phyloP scores from a whole-genome alignment of 1,140 invertebrate species.

The Wiebesia pumilae region DNA sequence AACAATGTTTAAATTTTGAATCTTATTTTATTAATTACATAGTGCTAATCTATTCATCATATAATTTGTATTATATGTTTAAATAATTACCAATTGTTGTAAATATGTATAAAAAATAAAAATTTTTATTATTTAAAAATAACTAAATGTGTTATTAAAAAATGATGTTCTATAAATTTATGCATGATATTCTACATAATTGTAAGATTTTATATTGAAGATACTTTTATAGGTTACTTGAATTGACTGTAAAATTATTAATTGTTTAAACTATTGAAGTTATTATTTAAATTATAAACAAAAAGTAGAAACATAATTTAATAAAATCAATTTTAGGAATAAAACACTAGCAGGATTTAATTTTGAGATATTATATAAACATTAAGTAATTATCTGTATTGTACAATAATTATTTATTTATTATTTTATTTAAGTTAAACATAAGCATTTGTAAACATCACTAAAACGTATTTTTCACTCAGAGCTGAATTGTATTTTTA shows the following conservation, averaged over 20 bases:
- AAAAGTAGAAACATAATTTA: too few species aligned
- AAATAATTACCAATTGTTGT: constrained; percentile 34
- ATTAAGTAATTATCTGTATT: constrained; percentile 18
- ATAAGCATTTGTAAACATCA: constrained; percentile 50
- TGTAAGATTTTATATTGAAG: constrained; percentile 3
- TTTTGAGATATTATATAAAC: neutral
- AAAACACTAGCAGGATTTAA: neutral
- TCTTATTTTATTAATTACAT: neutral
- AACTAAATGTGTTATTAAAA: constrained; percentile 19
- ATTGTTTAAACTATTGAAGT: neutral
- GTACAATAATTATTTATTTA: constrained; percentile 56
- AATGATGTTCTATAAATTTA: constrained; percentile 45
- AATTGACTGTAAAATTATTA: constrained; percentile 1
- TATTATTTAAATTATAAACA: too few species aligned
- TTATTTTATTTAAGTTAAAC: constrained; percentile 36
- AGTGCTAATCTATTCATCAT: constrained; percentile 27
- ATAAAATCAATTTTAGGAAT: too few species aligned
- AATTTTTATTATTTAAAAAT: constrained; percentile 34
- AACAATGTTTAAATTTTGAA: constrained; percentile 25
- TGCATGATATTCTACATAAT: constrained; percentile 12
- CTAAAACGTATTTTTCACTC: constrained; percentile 32
- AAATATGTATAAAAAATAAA: constrained; percentile 44
- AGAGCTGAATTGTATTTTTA: constrained; percentile 46
- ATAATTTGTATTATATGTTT: constrained; percentile 25
- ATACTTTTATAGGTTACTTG: neutral